Percentiles rank a stretch among this genome's conserved stretches.
These are phyloP conservation scores for Carollia perspicillata DNA, from an alignment of 2,113 vertebrate genomes.

Conservation along the genomic window DNA sequence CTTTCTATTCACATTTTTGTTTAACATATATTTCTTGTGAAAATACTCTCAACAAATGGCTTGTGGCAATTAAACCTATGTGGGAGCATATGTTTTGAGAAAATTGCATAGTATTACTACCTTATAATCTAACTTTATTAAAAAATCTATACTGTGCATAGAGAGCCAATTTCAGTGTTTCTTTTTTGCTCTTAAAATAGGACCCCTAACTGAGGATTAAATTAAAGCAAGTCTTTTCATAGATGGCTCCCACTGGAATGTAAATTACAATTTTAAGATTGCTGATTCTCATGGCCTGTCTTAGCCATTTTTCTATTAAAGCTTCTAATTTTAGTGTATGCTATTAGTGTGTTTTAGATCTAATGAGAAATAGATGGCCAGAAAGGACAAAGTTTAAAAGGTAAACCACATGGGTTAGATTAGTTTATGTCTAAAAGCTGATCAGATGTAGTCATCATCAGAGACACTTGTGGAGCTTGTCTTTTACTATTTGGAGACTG, in stretches of 20 bases:
- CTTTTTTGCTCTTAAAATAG: constrained; percentile 41
- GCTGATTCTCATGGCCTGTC: constrained; percentile 28
- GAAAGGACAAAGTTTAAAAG: constrained; percentile 32
- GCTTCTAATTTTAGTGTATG: constrained; percentile 56
- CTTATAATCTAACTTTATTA: constrained; percentile 54
- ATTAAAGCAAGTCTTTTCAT: constrained; percentile 62
- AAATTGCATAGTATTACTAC: constrained; percentile 50
- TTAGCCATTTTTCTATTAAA: constrained; percentile 60
- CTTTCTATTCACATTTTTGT: constrained; percentile 40
- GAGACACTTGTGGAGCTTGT: neutral
- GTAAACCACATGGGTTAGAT: neutral
- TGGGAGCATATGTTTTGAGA: constrained; percentile 44
- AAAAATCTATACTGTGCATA: constrained; percentile 62
- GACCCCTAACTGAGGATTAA: constrained; percentile 61
- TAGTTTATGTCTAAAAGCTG: neutral
- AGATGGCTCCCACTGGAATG: constrained; percentile 41
- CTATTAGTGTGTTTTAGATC: constrained; percentile 38
- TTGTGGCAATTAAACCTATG: constrained; percentile 51
- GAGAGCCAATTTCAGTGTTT: neutral
- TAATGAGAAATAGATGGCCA: constrained; percentile 44
- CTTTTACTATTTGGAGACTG: neutral
- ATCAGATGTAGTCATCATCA: neutral
- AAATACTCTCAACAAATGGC: constrained; percentile 39
- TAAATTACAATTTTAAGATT: constrained; percentile 63
- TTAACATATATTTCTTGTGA: constrained; percentile 19